Base-by-base conservation (phyloP, 2,797 vertebrate genomes). In the Neoniphon sammara region DNA sequence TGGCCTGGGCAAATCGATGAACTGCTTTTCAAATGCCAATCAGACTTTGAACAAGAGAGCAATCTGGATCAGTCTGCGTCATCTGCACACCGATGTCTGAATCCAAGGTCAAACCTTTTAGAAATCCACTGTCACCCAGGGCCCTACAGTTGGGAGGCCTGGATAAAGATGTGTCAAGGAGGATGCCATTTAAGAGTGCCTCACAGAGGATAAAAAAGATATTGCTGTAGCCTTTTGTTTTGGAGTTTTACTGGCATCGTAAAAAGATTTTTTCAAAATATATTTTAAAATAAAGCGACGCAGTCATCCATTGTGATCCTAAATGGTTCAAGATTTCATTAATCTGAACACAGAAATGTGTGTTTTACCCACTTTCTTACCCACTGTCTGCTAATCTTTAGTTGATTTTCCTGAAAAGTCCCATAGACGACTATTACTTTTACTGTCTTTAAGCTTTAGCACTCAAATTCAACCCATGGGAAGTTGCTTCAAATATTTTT, bases 11-110 rank as follows among this genome's bases (percentile, higher is more conserved):
- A 73, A 88, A 91, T 90, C 81, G n/a, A 91, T 91, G 80, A 39
- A 66, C 82, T 80, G 56, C 76, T 81, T 88, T 83, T 78, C 7
- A 86, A 87, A 91, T 87, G 86, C 83, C 90, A 90, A 86, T 91
- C 90, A 89, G 80, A 83, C 83, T 84, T 88, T 81, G 74, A 88
- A 82, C 84, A 75, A 27, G 58, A 77, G 86, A 85, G 75, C 84
- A 80, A 73, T 87, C 85, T 84, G 81, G 85, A 85, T 77, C 82
- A 80, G 71, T 27, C 79, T 27, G 58, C 81, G 70, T 64, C 20
- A 59, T 78, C 84, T 80, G 66, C 18, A 53, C 73, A 71, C 64
- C 70, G 54, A 71, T 80, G 66, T 76, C 53, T 47, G 76, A 80
- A 80, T 70, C 76, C 78, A 89, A 88, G 82, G 87, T 86, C 79